Percentiles rank a stretch among this genome's conserved stretches.
These are phyloP conservation scores for Dicycla oo DNA, from an alignment of 2,888 invertebrate species.

Conservation along the genomic window DNA sequence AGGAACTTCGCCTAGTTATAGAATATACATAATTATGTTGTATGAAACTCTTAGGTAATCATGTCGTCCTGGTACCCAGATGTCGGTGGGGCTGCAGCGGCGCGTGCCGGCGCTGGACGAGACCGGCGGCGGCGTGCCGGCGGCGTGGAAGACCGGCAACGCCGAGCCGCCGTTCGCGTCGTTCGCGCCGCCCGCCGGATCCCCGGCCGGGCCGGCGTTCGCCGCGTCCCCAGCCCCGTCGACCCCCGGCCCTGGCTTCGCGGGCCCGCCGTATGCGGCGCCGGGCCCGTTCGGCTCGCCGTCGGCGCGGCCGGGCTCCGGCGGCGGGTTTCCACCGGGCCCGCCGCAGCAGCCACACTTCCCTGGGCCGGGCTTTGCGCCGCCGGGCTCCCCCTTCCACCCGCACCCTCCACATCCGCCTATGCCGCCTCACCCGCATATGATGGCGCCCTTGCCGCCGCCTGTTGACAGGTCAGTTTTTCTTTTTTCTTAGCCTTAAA, in stretches of 20 bases:
- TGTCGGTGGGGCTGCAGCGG: conserved; percentile 95
- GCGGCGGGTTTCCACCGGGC: conserved; percentile 95
- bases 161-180: conserved; percentile 92
- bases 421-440: conserved; percentile 93
- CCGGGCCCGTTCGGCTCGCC: conserved; percentile 92
- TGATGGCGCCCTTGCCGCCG: conserved; percentile 92
- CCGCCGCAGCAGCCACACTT: conserved; percentile 92
- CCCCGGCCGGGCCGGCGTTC: conserved; percentile 93
- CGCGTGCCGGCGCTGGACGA: conserved; percentile 91
- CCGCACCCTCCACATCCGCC: conserved; percentile 96
- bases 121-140: conserved; percentile 85
- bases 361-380: conserved; percentile 94
- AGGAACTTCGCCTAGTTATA: neutral
- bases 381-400: conserved; percentile 94
- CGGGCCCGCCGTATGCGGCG: conserved; percentile 92
- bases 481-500: neutral
- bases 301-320: conserved; percentile 94
- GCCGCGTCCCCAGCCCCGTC: conserved; percentile 93
- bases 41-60: conserved; percentile 27
- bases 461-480: conserved; percentile 94
- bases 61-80: conserved; percentile 74
- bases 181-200: conserved; percentile 95
- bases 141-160: conserved; percentile 94
- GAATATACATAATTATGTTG: conserved; percentile 5
- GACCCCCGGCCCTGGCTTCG: conserved; percentile 94